phyloP scores from a whole-genome alignment of 2,113 vertebrate species.

The Vicugna pacos region DNA sequence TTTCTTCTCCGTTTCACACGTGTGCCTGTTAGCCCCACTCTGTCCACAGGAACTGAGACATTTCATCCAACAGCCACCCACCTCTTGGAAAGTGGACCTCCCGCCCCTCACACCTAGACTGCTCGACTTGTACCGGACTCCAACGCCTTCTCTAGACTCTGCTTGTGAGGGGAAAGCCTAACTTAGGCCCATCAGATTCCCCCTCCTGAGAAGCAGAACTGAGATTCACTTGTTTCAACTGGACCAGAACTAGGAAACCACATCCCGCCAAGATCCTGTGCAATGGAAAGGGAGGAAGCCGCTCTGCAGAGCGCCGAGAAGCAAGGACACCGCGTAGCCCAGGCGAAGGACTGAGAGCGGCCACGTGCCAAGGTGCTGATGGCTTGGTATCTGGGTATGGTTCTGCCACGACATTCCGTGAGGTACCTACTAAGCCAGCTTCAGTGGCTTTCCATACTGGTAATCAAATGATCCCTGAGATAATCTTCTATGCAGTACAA shows the following conservation, averaged over 20 bases:
- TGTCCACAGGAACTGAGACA: neutral
- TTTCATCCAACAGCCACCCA: too few relatives aligned
- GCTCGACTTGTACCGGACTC: neutral
- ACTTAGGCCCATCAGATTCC: neutral
- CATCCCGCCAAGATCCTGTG: rapidly evolving
- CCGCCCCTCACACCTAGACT: too few relatives aligned
- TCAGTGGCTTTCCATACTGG: neutral
- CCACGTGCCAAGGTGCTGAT: too few relatives aligned
- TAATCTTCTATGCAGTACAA: neutral
- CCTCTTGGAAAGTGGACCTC: neutral
- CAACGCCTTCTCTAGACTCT: neutral
- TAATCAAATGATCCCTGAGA: neutral
- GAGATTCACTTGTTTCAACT: neutral
- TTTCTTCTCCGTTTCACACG: neutral
- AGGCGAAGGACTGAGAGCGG: too few relatives aligned
- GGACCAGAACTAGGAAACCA: neutral
- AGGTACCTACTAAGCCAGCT: neutral
- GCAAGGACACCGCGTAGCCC: neutral
- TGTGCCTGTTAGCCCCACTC: too few relatives aligned
- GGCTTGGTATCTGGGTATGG: too few relatives aligned
- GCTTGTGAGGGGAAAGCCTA: neutral
- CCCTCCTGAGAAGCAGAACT: neutral
- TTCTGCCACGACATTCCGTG: neutral
- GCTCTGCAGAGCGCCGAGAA: neutral
- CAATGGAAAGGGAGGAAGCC: neutral